phyloP scores from a whole-genome alignment of 2,888 invertebrate genomes.

The Tubiluchus corallicola region DNA sequence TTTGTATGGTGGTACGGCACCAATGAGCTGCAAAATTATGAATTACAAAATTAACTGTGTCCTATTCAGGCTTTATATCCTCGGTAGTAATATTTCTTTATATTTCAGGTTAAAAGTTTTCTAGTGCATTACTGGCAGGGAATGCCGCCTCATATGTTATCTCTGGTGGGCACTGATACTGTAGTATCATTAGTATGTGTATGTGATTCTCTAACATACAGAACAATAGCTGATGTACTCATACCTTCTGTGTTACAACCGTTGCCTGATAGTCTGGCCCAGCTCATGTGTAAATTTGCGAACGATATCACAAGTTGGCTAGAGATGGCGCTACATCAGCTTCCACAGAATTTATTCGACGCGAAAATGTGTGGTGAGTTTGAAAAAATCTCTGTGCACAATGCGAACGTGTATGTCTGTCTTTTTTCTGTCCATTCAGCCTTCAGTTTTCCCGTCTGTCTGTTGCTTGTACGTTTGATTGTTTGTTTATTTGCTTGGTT shows the following conservation, averaged over 20 bases:
- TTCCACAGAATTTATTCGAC: conserved; percentile 27
- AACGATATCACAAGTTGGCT: conserved; percentile 31
- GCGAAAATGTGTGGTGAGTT: conserved; percentile 32
- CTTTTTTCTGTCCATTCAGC: too few species aligned
- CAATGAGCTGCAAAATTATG: too few species aligned
- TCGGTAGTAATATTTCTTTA: too few species aligned
- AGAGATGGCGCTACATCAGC: conserved; percentile 25
- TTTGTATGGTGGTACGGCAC: too few species aligned
- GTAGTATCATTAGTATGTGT: conserved; percentile 32
- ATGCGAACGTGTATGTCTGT: too few species aligned
- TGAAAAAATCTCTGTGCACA: too few species aligned
- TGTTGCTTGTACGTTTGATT: too few species aligned
- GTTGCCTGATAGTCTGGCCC: conserved; percentile 29
- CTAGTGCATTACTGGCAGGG: conserved; percentile 33
- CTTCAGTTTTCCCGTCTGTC: too few species aligned
- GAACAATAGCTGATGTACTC: conserved; percentile 30
- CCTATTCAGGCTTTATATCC: too few species aligned
- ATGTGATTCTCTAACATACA: conserved; percentile 33
- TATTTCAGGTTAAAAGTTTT: too few species aligned
- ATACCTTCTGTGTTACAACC: conserved; percentile 31
- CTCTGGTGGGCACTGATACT: conserved; percentile 25
- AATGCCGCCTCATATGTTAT: conserved; percentile 29
- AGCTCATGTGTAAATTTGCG: conserved; percentile 31
- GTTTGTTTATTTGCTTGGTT: too few species aligned
- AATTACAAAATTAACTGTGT: too few species aligned